phyloP scores from a whole-genome alignment of 1,140 invertebrate species.

The Venustaconcha ellipsiformis region DNA sequence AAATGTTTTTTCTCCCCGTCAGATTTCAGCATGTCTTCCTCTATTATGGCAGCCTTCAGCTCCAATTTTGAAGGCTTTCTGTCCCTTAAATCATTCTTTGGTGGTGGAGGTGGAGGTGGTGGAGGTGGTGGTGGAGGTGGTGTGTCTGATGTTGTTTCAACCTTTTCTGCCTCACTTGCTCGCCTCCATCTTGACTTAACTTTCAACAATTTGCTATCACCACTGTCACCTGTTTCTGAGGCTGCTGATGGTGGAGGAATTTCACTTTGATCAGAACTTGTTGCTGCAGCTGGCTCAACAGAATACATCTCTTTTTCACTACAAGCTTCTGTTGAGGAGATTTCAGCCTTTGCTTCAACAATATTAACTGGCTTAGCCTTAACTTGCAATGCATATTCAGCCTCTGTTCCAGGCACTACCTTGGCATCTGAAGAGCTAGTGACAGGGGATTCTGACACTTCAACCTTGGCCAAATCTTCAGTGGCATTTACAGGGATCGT shows the following conservation, averaged over 20 bases:
- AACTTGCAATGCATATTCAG: background rate
- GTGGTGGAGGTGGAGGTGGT: constrained; percentile 17
- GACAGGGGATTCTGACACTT: too few relatives aligned
- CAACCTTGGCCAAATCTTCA: too few relatives aligned
- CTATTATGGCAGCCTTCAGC: constrained; percentile 22
- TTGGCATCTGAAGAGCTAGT: too few relatives aligned
- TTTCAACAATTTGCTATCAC: constrained; percentile 78
- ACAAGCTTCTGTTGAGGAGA: constrained; percentile 39
- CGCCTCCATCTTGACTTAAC: constrained; percentile 88
- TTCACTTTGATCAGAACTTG: background rate
- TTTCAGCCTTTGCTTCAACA: constrained; percentile 17
- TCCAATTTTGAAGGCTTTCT: constrained; percentile 14
- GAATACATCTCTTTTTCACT: constrained; percentile 32
- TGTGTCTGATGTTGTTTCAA: background rate
- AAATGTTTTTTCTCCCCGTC: constrained; percentile 73
- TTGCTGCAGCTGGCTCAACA: constrained; percentile 12
- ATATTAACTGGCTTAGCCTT: background rate
- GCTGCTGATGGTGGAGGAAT: background rate
- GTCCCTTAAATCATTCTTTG: constrained; percentile 3
- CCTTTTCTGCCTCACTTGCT: constrained; percentile 81
- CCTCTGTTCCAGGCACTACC: too few relatives aligned
- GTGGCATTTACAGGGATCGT: too few relatives aligned
- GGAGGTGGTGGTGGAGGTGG: constrained; percentile 25
- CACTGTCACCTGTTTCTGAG: background rate
- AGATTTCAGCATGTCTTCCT: constrained; percentile 75